Evolutionary conservation across 2,797 vertebrate genomes (phyloP).

Genomic region (Danio kyathit): DNA sequence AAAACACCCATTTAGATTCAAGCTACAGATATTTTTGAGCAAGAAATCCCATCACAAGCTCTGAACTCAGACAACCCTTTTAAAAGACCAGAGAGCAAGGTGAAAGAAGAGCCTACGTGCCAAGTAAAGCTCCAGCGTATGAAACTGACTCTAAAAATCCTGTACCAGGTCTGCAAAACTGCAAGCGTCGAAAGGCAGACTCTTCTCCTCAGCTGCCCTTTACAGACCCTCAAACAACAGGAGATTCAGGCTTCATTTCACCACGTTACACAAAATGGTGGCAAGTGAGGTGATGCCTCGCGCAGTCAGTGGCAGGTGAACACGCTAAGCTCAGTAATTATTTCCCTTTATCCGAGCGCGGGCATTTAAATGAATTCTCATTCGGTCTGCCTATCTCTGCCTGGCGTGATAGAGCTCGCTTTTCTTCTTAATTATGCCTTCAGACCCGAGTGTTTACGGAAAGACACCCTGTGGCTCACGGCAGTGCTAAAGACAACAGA

Average conservation of each 20-base stretch:
- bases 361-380: slow-evolving; percentile 62
- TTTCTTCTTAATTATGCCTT: slow-evolving; percentile 62
- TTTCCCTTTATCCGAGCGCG: slow-evolving; percentile 58
- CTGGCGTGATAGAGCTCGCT: slow-evolving; percentile 54
- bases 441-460: slow-evolving; percentile 57
- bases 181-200: slow-evolving; percentile 31
- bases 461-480: slow-evolving; percentile 46
- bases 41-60: not conserved
- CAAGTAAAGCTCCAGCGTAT: slow-evolving; percentile 5
- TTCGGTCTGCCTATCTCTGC: slow-evolving; percentile 53
- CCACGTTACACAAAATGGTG: slow-evolving; percentile 47
- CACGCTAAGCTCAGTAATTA: slow-evolving; percentile 61
- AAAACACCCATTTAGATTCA: not conserved
- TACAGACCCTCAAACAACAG: not conserved
- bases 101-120: slow-evolving; percentile 13
- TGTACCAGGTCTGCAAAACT: slow-evolving; percentile 25
- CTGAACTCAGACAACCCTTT: not conserved
- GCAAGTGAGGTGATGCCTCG: slow-evolving; percentile 38
- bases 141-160: slow-evolving; percentile 2
- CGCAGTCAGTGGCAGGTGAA: slow-evolving; percentile 51
- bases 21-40: not conserved
- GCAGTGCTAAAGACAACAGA: slow-evolving; percentile 33
- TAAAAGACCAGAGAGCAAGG: not conserved
- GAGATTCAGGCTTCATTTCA: slow-evolving; percentile 19
- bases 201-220: slow-evolving; percentile 19